Evolutionary conservation across 2,113 vertebrate species (phyloP).

Genomic region (Cyanoderma ruficeps): DNA sequence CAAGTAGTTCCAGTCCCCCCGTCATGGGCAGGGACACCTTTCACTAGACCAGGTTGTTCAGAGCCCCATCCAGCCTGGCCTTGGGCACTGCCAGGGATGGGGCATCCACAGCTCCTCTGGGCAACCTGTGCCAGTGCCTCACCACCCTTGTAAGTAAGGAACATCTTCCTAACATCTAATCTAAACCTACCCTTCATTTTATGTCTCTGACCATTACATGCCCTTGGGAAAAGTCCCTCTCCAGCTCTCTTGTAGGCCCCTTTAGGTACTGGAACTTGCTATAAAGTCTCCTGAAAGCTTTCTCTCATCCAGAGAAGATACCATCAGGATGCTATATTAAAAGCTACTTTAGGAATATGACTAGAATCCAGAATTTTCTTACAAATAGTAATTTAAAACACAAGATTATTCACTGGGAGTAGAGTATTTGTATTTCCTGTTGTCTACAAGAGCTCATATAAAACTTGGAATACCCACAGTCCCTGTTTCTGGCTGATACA

Average conservation of each 20-base stretch:
- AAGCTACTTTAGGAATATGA: not conserved
- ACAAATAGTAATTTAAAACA: not conserved
- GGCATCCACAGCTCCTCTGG: not conserved
- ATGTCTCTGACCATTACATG: too few relatives aligned
- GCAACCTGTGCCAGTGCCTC: not conserved
- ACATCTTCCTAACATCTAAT: not conserved
- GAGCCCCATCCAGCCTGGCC: too few relatives aligned
- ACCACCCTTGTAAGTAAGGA: not conserved
- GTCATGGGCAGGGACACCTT: not conserved
- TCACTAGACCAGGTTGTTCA: not conserved
- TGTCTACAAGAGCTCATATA: not conserved
- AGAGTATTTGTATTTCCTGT: not conserved
- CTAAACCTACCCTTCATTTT: not conserved
- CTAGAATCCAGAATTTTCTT: not conserved
- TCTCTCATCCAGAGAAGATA: not conserved
- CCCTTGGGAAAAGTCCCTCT: not conserved
- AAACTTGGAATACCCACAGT: not conserved
- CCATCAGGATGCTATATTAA: not conserved
- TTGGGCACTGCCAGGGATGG: not conserved
- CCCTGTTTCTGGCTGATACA: not conserved
- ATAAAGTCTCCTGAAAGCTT: not conserved
- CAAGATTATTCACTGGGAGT: not conserved
- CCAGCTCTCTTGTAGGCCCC: not conserved
- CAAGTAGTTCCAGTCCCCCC: not conserved
- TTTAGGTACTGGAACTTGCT: not conserved